phyloP scores from a whole-genome alignment of 2,888 invertebrate genomes.

The Nymphalis polychloros region DNA sequence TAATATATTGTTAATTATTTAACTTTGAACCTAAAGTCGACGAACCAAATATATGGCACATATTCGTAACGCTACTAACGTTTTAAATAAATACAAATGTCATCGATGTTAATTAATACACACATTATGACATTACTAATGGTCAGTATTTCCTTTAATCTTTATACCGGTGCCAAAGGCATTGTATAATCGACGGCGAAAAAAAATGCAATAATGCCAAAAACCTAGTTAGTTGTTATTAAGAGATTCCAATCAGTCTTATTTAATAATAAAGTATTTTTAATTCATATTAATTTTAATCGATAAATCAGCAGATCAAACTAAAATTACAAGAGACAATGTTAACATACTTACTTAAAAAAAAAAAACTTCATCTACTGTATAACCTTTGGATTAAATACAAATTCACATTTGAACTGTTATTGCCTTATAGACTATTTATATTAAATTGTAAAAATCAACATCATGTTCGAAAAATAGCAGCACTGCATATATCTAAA shows the following conservation, averaged over 20 bases:
- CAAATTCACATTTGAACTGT: conserved; percentile 58
- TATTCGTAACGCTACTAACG: background rate
- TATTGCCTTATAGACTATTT: conserved; percentile 43
- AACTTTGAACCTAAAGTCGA: background rate
- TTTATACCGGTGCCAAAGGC: background rate
- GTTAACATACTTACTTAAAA: conserved; percentile 17
- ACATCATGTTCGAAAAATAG: conserved; percentile 21
- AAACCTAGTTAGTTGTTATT: background rate
- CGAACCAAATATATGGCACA: conserved; percentile 32
- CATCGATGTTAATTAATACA: background rate
- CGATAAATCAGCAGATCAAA: background rate
- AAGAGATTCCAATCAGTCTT: conserved; percentile 68
- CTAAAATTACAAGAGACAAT: background rate
- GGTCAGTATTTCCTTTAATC: too few species aligned
- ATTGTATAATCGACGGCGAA: background rate
- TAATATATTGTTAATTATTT: background rate
- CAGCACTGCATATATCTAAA: conserved; percentile 14
- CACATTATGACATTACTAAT: too few species aligned
- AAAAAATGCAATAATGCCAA: background rate
- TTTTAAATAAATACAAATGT: background rate
- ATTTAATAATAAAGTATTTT: conserved; percentile 17
- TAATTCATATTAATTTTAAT: background rate
- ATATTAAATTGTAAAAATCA: conserved; percentile 31
- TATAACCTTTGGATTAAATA: conserved; percentile 43
- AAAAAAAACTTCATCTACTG: conserved; percentile 36